Conservation (phyloP, 2,113 vertebrate species). For the Cepphus grylle region DNA sequence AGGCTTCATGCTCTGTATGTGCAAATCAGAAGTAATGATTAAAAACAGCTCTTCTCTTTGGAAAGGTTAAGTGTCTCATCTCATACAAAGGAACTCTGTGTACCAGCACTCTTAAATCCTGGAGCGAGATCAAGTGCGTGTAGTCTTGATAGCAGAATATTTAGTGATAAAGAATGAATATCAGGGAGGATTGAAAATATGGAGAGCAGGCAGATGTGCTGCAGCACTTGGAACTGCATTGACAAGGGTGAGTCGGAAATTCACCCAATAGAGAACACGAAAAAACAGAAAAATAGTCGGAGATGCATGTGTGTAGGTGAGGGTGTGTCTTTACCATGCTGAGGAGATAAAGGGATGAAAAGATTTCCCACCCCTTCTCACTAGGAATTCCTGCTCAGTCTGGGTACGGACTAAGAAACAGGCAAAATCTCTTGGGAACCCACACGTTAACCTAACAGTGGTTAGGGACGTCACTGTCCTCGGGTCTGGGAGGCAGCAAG, state of each 20-base stretch:
- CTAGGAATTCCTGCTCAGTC: neutral
- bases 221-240: neutral
- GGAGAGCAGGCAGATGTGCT: conserved; percentile 43
- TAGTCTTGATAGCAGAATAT: conserved; percentile 53
- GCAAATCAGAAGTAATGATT: conserved; percentile 44
- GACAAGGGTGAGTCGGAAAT: neutral
- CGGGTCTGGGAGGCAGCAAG: neutral
- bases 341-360: neutral
- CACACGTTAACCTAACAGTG: accelerated
- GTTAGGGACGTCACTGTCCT: neutral
- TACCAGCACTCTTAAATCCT: conserved; percentile 43
- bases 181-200: neutral
- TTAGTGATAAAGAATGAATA: conserved; percentile 24
- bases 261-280: neutral
- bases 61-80: conserved; percentile 64
- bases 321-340: neutral
- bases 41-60: conserved; percentile 35
- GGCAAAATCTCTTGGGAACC: neutral
- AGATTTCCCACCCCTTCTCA: neutral
- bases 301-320: neutral
- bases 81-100: conserved; percentile 49
- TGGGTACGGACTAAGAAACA: neutral
- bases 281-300: neutral
- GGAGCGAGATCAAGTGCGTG: conserved; percentile 58
- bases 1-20: neutral